These are phyloP conservation scores for Eriocheir sinensis DNA, from an alignment of 1,140 invertebrate species.

Conservation along the genomic window DNA sequence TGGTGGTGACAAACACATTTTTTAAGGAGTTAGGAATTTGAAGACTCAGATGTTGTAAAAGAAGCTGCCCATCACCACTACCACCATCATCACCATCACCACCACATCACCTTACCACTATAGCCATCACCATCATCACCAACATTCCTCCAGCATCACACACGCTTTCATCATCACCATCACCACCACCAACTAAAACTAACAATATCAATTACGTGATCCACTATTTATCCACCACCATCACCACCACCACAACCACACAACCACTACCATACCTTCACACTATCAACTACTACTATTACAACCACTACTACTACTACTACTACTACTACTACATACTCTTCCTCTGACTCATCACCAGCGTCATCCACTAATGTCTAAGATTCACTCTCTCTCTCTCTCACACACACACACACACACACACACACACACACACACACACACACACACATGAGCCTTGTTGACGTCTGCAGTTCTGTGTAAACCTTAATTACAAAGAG, in stretches of 20 bases:
- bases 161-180: background rate
- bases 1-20: too few species aligned
- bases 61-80: background rate
- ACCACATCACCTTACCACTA: background rate
- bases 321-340: background rate
- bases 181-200: background rate
- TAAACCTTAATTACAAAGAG: background rate
- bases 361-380: too few species aligned
- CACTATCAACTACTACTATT: background rate
- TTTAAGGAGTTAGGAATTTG: too few species aligned
- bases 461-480: background rate
- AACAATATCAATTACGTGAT: background rate
- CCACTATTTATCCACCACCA: background rate
- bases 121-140: background rate
- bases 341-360: too few species aligned
- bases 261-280: background rate
- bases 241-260: background rate
- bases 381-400: too few species aligned
- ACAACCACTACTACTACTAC: background rate
- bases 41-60: too few species aligned
- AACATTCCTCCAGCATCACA: background rate
- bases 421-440: background rate
- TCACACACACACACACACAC: conserved; percentile 12
- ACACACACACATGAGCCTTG: background rate
- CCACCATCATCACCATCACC: background rate